These are phyloP conservation scores for Cyprinodon variegatus DNA, from an alignment of 2,113 vertebrate species.

Conservation along the genomic window DNA sequence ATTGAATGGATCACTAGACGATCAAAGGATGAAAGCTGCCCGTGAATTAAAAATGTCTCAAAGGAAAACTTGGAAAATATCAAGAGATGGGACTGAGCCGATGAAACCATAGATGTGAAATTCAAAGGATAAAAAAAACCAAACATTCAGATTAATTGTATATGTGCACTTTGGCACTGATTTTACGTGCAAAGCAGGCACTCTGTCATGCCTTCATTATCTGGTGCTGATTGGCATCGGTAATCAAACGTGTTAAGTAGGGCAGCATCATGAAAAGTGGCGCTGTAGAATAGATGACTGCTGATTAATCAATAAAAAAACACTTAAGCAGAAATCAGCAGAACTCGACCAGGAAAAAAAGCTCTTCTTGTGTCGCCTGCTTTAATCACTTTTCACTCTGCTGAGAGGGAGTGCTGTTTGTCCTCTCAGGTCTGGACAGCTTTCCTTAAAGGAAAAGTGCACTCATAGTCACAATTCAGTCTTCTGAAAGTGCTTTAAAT, in stretches of 20 bases:
- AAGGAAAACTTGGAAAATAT: background rate
- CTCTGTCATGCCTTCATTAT: background rate
- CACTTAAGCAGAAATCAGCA: slow-evolving; percentile 34
- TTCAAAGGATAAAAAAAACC: too few species aligned
- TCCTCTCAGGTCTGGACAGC: slow-evolving; percentile 1
- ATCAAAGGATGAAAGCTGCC: slow-evolving; percentile 1
- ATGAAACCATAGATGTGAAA: background rate
- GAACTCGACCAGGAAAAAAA: slow-evolving; percentile 10
- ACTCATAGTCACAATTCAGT: too few species aligned
- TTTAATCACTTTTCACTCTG: slow-evolving; percentile 49
- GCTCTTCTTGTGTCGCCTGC: slow-evolving; percentile 21
- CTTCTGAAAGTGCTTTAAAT: too few species aligned
- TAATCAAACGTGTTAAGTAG: slow-evolving; percentile 20
- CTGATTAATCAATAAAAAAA: slow-evolving; percentile 21
- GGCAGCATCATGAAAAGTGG: slow-evolving; percentile 18
- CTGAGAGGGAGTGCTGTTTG: background rate
- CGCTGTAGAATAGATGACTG: slow-evolving; percentile 22
- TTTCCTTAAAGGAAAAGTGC: background rate
- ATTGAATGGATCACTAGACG: slow-evolving; percentile 12
- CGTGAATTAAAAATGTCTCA: background rate
- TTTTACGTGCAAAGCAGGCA: slow-evolving; percentile 11
- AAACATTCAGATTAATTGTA: background rate
- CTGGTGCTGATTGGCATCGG: background rate
- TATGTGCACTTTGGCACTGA: background rate
- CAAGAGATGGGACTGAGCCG: background rate